These are phyloP conservation scores for Drosophila jambulina DNA, from an alignment of 1,140 invertebrate genomes.

Conservation along the genomic window DNA sequence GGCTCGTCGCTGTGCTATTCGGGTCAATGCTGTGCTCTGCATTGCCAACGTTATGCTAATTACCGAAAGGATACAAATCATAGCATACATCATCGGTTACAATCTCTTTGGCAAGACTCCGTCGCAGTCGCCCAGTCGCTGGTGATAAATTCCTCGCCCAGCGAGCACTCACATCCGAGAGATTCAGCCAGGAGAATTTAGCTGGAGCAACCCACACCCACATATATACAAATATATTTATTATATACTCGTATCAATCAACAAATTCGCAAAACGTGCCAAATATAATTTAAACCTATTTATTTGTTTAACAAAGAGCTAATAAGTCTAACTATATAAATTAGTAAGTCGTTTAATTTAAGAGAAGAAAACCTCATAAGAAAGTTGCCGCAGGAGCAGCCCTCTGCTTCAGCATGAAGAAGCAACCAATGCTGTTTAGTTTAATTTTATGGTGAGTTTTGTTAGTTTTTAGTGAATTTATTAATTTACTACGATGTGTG, in stretches of 20 bases:
- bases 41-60: slow-evolving; percentile 84
- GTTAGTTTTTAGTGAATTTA: background rate
- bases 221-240: slow-evolving; percentile 67
- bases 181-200: slow-evolving; percentile 30
- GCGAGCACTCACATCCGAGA: slow-evolving; percentile 16
- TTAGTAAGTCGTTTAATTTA: slow-evolving; percentile 79
- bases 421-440: slow-evolving; percentile 69
- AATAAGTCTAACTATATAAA: slow-evolving; percentile 80
- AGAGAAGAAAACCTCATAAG: slow-evolving; percentile 21
- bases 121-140: slow-evolving; percentile 42
- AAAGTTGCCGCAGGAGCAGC: slow-evolving; percentile 44
- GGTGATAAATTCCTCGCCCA: slow-evolving; percentile 40
- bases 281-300: slow-evolving; percentile 82
- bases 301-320: slow-evolving; percentile 74
- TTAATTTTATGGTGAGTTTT: slow-evolving; percentile 75
- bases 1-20: slow-evolving; percentile 66
- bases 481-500: background rate
- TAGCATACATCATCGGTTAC: slow-evolving; percentile 84
- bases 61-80: slow-evolving; percentile 84
- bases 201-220: slow-evolving; percentile 6
- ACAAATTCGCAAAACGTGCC: slow-evolving; percentile 74
- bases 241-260: slow-evolving; percentile 61
- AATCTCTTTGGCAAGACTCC: slow-evolving; percentile 83
- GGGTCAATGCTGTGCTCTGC: slow-evolving; percentile 75
- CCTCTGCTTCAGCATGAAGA: slow-evolving; percentile 69